Base-by-base conservation (phyloP, 2,888 invertebrate species). In the Eudemis profundana region DNA sequence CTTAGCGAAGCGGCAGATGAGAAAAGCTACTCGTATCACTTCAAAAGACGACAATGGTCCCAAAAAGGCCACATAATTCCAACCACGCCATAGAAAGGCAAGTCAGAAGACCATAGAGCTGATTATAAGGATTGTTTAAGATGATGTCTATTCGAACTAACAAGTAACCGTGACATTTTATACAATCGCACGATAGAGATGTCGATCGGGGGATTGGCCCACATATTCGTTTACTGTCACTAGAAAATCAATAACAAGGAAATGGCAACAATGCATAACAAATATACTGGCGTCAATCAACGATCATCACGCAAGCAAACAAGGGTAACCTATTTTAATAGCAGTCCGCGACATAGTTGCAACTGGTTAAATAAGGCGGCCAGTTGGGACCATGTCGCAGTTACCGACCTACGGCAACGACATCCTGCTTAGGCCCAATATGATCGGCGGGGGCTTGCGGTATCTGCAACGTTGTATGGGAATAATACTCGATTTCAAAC, bases 351-450 rank as follows among this genome's bases (percentile, higher is more conserved):
- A 70, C 67, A 76, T 56, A 70, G 75, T 80, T 74, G 71, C 67
- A 76, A 63, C 68, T 61, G 61, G 66, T 67, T 61, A 63, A 46
- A 64, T 61, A 70, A 42, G 60, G 42, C 42, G 61, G 62, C 59
- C 51, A 54, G 47, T 70, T 67, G 71, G 75, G 69, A 76, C 75
- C 70, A 61, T 77, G 71, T 77, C 75, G 66, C 61, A 67, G 67
- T 68, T 67, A 68, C 53, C 68, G 70, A 69, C 67, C 73, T 68
- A 71, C 67, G 70, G 61, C 74, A 77, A 78, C 76, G 70, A 76
- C 82, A 81, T 86, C 86, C 84, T 82, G 79, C 80, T 83, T 83
- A 80, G 70, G 61, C 59, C 61, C 77, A 77, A 76, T 77, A 74
- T 27, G 36, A 65, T 15, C 29, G 21, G 33, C 8, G 40, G 29